A percentile compares a stretch with the other conserved stretches of the same genome.
Evolutionary conservation across 2,113 vertebrate genomes (phyloP).

Genomic region (Rhabdomys dilectus): DNA sequence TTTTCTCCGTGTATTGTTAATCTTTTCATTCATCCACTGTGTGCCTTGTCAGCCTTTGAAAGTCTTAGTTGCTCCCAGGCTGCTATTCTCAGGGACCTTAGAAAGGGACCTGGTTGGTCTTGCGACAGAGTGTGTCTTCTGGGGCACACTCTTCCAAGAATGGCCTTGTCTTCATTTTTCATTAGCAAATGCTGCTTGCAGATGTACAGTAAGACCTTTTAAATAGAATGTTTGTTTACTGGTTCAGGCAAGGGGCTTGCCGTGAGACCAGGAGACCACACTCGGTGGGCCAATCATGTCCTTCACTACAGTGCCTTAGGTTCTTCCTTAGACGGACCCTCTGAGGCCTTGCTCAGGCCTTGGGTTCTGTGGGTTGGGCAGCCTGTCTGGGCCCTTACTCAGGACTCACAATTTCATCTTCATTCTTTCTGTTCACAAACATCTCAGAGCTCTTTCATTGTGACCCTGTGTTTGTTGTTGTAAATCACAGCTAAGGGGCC

Average conservation of each 20-base stretch:
- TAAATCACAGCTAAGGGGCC: neutral
- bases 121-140: conserved; percentile 38
- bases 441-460: conserved; percentile 16
- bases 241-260: conserved; percentile 42
- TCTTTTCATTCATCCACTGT: conserved; percentile 33
- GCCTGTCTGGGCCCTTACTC: conserved; percentile 55
- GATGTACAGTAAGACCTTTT: neutral
- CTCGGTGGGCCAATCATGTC: conserved; percentile 33
- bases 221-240: neutral
- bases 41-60: conserved; percentile 81
- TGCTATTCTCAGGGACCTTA: conserved; percentile 78
- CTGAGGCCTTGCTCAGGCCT: conserved; percentile 22
- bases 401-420: conserved; percentile 43
- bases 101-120: conserved; percentile 66
- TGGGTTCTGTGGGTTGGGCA: conserved; percentile 11
- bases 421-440: neutral
- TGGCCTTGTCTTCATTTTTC: conserved; percentile 69
- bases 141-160: conserved; percentile 60
- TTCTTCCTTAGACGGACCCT: neutral
- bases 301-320: conserved; percentile 79
- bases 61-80: conserved; percentile 68
- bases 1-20: conserved; percentile 44
- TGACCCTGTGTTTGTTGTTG: neutral
- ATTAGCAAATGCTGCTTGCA: conserved; percentile 42
- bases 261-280: conserved; percentile 23